Conservation (phyloP, 2,888 invertebrate species). For the Limnephilus marmoratus region DNA sequence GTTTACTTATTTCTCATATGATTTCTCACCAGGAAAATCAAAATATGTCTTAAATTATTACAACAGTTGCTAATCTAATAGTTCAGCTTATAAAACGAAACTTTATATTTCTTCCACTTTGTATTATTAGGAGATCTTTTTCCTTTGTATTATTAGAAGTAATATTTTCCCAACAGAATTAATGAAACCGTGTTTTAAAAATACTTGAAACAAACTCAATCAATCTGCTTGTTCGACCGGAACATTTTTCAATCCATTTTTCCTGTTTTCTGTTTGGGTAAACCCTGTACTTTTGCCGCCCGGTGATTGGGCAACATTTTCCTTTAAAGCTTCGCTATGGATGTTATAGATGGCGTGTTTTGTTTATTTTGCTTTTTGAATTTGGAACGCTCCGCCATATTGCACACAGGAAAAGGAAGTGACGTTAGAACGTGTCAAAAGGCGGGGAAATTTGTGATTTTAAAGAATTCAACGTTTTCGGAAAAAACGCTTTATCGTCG, state of each 20-base stretch:
- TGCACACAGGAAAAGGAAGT: slow-evolving; percentile 43
- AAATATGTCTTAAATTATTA: too few species aligned
- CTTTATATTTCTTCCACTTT: not conserved
- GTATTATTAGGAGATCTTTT: not conserved
- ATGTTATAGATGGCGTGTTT: slow-evolving; percentile 29
- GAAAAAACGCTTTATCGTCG: not conserved
- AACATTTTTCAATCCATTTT: not conserved
- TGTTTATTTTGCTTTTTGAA: slow-evolving; percentile 35
- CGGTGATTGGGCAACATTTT: not conserved
- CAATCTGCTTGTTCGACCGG: not conserved
- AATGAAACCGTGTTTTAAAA: not conserved
- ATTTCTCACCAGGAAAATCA: too few species aligned
- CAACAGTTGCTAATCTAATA: not conserved
- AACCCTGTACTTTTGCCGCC: not conserved
- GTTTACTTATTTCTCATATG: too few species aligned
- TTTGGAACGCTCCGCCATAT: slow-evolving; percentile 39
- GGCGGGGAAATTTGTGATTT: slow-evolving; percentile 18
- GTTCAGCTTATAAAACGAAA: not conserved
- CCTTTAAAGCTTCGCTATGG: not conserved
- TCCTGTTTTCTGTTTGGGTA: not conserved
- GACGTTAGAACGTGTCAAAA: slow-evolving; percentile 33
- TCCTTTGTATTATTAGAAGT: not conserved
- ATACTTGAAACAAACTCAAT: not conserved
- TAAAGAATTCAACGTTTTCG: not conserved
- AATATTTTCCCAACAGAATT: not conserved